Evolutionary conservation across 2,888 invertebrate species (phyloP).

Genomic region (Hyposoter dolosus): DNA sequence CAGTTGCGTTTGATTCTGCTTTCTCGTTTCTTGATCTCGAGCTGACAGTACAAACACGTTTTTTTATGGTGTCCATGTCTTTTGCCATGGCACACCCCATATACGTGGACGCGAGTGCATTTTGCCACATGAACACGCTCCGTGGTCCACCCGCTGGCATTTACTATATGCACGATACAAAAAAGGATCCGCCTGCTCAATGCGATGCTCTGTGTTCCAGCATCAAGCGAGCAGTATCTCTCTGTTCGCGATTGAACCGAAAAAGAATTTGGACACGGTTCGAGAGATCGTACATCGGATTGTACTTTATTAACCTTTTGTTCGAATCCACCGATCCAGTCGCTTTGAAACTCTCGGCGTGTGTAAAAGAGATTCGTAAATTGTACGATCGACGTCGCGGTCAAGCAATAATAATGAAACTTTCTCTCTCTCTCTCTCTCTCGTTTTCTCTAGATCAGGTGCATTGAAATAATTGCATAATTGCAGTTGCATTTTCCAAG

Average conservation of each 20-base stretch:
- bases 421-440: conserved; percentile 21
- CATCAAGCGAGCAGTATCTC: conserved; percentile 20
- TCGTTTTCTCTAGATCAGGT: conserved; percentile 12
- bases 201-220: conserved; percentile 20
- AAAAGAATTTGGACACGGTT: conserved; percentile 52
- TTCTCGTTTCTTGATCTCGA: too few species aligned
- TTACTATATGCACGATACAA: conserved; percentile 16
- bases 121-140: not conserved
- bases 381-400: conserved; percentile 12
- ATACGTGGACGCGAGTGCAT: not conserved
- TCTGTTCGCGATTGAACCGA: conserved; percentile 34
- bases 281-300: conserved; percentile 54
- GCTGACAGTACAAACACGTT: too few species aligned
- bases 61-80: not conserved
- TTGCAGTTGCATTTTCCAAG: not conserved
- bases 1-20: too few species aligned
- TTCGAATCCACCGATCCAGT: conserved; percentile 30
- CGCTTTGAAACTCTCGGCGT: not conserved
- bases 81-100: not conserved
- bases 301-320: conserved; percentile 66
- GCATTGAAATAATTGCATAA: not conserved
- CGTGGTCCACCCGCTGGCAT: conserved; percentile 30
- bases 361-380: conserved; percentile 31
- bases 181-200: conserved; percentile 57
- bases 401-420: conserved; percentile 51